phyloP scores from a whole-genome alignment of 1,140 invertebrate species.

The Drosophila rhopaloa region DNA sequence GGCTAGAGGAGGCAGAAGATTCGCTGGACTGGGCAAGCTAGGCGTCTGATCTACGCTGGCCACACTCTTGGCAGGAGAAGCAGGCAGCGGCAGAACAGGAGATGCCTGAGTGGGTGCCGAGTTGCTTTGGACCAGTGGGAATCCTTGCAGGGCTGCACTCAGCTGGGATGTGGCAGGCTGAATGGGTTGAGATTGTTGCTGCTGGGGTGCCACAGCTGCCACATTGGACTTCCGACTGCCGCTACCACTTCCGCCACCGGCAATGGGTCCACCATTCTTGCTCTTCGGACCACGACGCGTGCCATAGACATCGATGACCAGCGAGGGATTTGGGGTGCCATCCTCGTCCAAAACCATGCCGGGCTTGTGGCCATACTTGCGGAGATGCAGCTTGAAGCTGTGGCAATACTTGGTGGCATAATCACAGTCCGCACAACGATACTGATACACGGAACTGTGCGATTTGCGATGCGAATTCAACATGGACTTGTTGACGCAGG shows the following conservation, averaged over 20 bases:
- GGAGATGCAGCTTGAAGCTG: conserved; percentile 97
- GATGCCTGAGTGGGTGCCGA: conserved; percentile 26
- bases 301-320: conserved; percentile 96
- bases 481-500: conserved; percentile 98
- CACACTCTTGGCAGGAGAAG: conserved; percentile 69
- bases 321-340: conserved; percentile 93
- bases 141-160: conserved; percentile 66
- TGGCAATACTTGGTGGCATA: conserved; percentile 99
- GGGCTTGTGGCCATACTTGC: conserved; percentile 95
- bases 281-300: conserved; percentile 93
- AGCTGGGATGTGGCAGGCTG: conserved; percentile 54
- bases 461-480: conserved; percentile 99
- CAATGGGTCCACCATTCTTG: conserved; percentile 81
- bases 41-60: conserved; percentile 49
- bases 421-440: conserved; percentile 96
- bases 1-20: conserved; percentile 72
- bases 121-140: conserved; percentile 43
- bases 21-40: conserved; percentile 47
- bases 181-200: conserved; percentile 16
- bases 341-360: conserved; percentile 94
- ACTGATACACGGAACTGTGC: conserved; percentile 98
- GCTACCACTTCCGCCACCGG: conserved; percentile 20
- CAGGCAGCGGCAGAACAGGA: conserved; percentile 35
- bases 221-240: conserved; percentile 27
- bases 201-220: conserved; percentile 51